A percentile compares a stretch with the other conserved stretches of the same genome.
Evolutionary conservation across 2,797 vertebrate species (phyloP).

Genomic region (Ammospiza maritima): DNA sequence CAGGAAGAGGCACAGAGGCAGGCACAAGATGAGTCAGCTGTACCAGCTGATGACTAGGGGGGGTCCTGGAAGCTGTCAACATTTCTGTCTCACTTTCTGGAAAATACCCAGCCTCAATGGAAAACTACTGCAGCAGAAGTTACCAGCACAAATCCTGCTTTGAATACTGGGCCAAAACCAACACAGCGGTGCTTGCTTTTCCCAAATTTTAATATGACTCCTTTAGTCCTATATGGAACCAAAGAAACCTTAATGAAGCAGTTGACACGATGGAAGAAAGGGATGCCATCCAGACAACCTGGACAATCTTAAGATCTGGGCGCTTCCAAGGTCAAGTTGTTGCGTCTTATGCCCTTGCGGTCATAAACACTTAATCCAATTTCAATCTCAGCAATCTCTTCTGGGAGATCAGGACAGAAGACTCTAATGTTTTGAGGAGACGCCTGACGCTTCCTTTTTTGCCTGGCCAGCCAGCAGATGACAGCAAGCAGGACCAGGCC

Average conservation of each 20-base stretch:
- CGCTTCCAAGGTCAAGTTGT: background rate
- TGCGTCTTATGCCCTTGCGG: background rate
- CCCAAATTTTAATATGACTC: background rate
- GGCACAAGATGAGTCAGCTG: constrained; percentile 25
- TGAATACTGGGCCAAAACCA: background rate
- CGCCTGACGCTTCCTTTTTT: background rate
- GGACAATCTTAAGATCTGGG: background rate
- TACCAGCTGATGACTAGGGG: background rate
- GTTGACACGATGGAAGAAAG: background rate
- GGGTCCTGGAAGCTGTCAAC: constrained; percentile 24
- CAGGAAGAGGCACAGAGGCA: background rate
- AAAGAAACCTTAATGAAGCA: background rate
- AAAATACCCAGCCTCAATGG: constrained; percentile 48
- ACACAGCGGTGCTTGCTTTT: background rate
- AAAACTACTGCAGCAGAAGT: constrained; percentile 56
- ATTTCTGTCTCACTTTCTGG: constrained; percentile 13
- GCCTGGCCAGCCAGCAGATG: background rate
- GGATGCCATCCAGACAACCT: background rate
- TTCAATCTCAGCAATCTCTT: background rate
- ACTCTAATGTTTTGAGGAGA: background rate
- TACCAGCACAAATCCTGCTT: background rate
- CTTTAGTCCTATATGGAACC: background rate
- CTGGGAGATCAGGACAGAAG: background rate
- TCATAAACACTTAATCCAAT: background rate
- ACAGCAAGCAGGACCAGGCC: background rate